These are phyloP conservation scores for Pocillopora grandis DNA, from an alignment of 92 coral and sea anemone species.

Conservation along the genomic window DNA sequence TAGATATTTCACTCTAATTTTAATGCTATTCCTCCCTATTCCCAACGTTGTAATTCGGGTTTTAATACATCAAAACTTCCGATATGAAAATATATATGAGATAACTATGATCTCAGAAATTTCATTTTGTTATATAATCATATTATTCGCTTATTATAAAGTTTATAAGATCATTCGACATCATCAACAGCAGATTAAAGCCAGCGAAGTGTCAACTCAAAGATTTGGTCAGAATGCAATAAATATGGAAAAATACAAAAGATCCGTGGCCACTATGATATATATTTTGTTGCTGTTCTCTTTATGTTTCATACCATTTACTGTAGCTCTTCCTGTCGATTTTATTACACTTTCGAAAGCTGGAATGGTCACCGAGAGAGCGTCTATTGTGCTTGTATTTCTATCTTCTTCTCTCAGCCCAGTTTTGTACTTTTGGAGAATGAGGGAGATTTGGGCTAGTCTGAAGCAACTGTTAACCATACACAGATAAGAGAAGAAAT, in stretches of 20 bases:
- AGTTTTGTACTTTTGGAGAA: not conserved
- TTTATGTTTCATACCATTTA: not conserved
- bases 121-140: not conserved
- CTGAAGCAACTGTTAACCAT: not conserved
- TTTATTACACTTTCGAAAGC: not conserved
- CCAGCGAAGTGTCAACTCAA: not conserved
- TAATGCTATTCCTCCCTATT: not conserved
- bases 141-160: not conserved
- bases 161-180: not conserved
- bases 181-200: not conserved
- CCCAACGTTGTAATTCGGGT: not conserved
- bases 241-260: not conserved
- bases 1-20: not conserved
- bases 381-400: not conserved
- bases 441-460: not conserved
- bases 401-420: constrained; percentile 16
- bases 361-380: no score
- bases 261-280: not conserved
- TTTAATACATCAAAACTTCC: not conserved
- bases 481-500: no score
- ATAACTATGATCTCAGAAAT: not conserved
- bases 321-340: not conserved
- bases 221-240: not conserved
- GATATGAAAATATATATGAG: no score
- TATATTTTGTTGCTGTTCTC: not conserved